Conservation (phyloP, 2,888 invertebrate genomes). For the Melinopterus prodromus region DNA sequence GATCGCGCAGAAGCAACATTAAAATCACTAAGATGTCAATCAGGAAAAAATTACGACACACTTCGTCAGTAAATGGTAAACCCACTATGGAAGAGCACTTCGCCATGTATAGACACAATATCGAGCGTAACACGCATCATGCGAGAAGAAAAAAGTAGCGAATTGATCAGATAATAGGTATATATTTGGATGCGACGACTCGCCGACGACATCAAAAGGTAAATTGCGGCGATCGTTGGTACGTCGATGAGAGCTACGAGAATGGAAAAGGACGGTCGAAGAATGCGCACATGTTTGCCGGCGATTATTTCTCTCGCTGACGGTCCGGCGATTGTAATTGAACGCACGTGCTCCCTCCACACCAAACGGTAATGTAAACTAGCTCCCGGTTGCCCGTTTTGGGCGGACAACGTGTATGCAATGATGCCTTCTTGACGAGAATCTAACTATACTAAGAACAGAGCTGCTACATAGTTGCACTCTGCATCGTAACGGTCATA, state of each 20-base stretch:
- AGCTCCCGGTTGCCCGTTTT: slow-evolving; percentile 23
- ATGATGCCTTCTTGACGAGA: slow-evolving; percentile 4
- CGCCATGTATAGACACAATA: neutral
- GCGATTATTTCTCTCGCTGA: slow-evolving; percentile 33
- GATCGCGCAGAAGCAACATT: neutral
- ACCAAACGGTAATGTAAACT: slow-evolving; percentile 37
- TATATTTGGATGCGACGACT: neutral
- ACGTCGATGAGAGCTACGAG: neutral
- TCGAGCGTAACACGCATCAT: neutral
- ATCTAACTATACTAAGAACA: neutral
- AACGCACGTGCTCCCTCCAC: slow-evolving; percentile 44
- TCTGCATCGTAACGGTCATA: neutral
- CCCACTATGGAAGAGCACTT: neutral
- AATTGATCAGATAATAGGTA: slow-evolving; percentile 4
- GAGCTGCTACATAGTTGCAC: neutral
- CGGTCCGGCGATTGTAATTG: slow-evolving; percentile 42
- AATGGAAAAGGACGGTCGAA: slow-evolving; percentile 10
- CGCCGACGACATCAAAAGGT: neutral
- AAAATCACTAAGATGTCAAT: slow-evolving; percentile 4
- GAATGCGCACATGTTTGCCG: slow-evolving; percentile 24
- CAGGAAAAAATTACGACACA: neutral
- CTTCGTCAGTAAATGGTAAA: neutral
- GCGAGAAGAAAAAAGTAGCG: neutral
- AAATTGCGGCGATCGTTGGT: neutral
- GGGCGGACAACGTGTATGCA: slow-evolving; percentile 11